Percentiles rank a stretch among this genome's conserved stretches.
Conservation (phyloP, 1,140 invertebrate species). For the Lepidostoma basale region DNA sequence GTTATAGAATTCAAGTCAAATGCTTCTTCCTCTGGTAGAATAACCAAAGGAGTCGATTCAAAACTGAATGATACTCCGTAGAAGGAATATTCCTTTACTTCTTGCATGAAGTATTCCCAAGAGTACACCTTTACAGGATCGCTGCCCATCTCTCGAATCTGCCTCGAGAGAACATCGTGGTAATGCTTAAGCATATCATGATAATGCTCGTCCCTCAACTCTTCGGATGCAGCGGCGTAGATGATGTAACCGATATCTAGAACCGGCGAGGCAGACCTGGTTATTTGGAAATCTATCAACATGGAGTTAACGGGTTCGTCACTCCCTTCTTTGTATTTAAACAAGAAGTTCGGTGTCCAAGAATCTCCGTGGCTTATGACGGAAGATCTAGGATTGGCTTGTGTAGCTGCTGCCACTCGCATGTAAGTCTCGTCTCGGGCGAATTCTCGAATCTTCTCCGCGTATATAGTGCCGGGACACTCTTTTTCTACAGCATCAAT, state of each 20-base stretch:
- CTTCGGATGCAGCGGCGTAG: constrained; percentile 66
- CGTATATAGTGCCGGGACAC: constrained; percentile 64
- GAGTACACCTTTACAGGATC: constrained; percentile 66
- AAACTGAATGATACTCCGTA: constrained; percentile 67
- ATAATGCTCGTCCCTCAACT: constrained; percentile 63
- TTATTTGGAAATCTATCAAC: constrained; percentile 74
- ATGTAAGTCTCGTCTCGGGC: constrained; percentile 56
- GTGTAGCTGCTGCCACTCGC: constrained; percentile 51
- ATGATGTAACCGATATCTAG: constrained; percentile 67
- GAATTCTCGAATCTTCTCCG: constrained; percentile 63
- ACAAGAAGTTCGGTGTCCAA: constrained; percentile 76
- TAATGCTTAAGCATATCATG: constrained; percentile 59
- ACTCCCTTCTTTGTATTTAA: constrained; percentile 55
- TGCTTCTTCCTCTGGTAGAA: constrained; percentile 65
- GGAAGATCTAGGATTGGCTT: constrained; percentile 52
- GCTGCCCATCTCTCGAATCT: constrained; percentile 65
- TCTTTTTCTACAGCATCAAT: constrained; percentile 69
- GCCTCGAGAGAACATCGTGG: constrained; percentile 64
- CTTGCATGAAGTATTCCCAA: constrained; percentile 57
- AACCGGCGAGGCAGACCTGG: constrained; percentile 64
- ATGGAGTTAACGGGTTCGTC: constrained; percentile 58
- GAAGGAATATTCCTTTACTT: constrained; percentile 66
- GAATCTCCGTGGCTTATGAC: constrained; percentile 74
- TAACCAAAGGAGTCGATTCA: constrained; percentile 66
- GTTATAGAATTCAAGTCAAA: constrained; percentile 66